Evolutionary conservation across 2,113 vertebrate genomes (phyloP).

Genomic region (Petaurus breviceps): DNA sequence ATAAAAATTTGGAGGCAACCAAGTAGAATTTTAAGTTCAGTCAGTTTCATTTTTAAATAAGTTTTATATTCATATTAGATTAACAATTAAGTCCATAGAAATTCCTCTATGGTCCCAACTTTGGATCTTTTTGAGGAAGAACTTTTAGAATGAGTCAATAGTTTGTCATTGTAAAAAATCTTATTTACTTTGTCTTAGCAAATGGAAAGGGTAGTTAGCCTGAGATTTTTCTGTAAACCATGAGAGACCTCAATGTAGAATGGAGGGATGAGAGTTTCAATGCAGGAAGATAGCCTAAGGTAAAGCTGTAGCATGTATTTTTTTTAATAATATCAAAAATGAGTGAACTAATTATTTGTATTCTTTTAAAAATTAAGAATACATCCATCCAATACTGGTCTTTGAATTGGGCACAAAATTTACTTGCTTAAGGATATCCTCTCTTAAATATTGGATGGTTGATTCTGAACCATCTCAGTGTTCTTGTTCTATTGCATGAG

Average conservation of each 20-base stretch:
- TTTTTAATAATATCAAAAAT: slow-evolving; percentile 10
- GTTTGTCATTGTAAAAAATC: slow-evolving; percentile 10
- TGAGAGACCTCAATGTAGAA: background rate
- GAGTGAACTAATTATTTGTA: background rate
- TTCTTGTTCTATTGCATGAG: background rate
- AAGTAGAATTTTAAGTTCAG: background rate
- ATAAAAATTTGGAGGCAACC: slow-evolving; percentile 18
- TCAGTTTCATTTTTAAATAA: background rate
- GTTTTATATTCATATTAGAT: background rate
- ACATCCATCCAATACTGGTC: background rate
- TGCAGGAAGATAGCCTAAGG: slow-evolving; percentile 3
- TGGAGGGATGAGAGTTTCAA: slow-evolving; percentile 14
- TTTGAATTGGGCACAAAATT: background rate
- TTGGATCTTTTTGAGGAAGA: slow-evolving; percentile 18
- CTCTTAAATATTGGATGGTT: background rate
- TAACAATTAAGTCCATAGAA: background rate
- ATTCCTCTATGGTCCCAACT: background rate
- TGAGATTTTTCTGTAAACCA: slow-evolving; percentile 13
- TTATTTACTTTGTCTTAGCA: slow-evolving; percentile 47
- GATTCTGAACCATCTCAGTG: background rate
- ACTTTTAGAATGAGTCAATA: background rate
- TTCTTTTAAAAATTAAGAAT: background rate
- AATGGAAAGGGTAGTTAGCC: slow-evolving; percentile 2
- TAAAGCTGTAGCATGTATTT: slow-evolving; percentile 16
- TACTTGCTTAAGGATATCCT: background rate